These are phyloP conservation scores for Hypothenemus hampei DNA, from an alignment of 1,140 invertebrate genomes.

Conservation along the genomic window DNA sequence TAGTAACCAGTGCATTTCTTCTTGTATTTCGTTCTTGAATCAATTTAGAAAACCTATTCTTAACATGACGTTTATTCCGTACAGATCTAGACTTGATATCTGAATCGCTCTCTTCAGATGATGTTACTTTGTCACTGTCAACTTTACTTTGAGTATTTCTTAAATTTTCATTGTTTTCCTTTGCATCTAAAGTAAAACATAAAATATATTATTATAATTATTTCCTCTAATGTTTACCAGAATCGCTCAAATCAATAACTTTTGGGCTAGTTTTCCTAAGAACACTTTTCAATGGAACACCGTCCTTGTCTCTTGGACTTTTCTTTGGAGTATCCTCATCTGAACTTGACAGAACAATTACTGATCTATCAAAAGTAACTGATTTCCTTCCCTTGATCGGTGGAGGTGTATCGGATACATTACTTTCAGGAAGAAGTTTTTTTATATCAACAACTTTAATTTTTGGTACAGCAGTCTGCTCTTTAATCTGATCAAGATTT, in stretches of 20 bases:
- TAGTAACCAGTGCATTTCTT: no score
- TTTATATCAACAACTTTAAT: slow-evolving; percentile 39
- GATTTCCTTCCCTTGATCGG: slow-evolving; percentile 18
- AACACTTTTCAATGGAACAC: slow-evolving; percentile 9
- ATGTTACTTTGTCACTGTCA: not conserved
- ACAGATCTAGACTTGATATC: not conserved
- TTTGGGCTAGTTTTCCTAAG: slow-evolving; percentile 16
- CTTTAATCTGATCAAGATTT: not conserved
- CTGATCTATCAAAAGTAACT: slow-evolving; percentile 30
- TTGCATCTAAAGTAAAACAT: slow-evolving; percentile 7
- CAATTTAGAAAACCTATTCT: not conserved
- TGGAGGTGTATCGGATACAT: slow-evolving; percentile 3
- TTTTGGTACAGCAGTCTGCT: slow-evolving; percentile 1
- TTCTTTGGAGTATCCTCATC: slow-evolving; percentile 31
- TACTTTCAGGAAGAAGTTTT: slow-evolving; percentile 32
- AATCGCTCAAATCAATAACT: slow-evolving; percentile 14
- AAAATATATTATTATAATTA: not conserved
- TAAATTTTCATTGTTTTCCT: slow-evolving; percentile 13
- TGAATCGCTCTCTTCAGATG: slow-evolving; percentile 2
- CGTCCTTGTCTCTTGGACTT: slow-evolving; percentile 9
- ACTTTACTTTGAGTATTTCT: slow-evolving; percentile 1
- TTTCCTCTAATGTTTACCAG: slow-evolving; percentile 13
- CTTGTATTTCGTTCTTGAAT: not conserved
- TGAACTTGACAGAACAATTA: slow-evolving; percentile 34
- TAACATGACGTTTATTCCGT: not conserved